These are phyloP conservation scores for Anguilla japonica DNA, from an alignment of 2,113 vertebrate species.

Conservation along the genomic window DNA sequence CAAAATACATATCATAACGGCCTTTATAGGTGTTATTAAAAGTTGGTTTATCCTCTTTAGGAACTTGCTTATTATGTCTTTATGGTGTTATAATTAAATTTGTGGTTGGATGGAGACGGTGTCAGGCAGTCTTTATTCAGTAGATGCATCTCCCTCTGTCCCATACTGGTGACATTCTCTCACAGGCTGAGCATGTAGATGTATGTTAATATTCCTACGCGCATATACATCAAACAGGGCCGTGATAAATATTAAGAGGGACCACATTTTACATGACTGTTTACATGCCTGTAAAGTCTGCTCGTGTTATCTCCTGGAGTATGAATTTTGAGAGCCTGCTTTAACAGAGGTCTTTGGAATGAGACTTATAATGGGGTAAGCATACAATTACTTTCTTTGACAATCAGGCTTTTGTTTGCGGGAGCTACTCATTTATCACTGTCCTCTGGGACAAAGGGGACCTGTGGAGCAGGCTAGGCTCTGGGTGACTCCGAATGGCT, in stretches of 20 bases:
- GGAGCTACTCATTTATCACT: conserved; percentile 44
- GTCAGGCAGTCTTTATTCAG: neutral
- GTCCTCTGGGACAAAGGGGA: conserved; percentile 55
- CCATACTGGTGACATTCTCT: neutral
- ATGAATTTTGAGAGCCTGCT: conserved; percentile 22
- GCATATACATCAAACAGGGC: neutral
- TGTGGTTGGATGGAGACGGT: neutral
- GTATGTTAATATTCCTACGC: neutral
- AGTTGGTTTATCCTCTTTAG: neutral
- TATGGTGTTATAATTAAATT: neutral
- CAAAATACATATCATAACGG: neutral
- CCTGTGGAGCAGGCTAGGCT: conserved; percentile 45
- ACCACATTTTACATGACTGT: neutral
- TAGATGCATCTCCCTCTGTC: neutral
- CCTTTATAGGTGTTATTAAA: neutral
- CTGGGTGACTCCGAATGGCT: conserved; percentile 25
- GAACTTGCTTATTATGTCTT: neutral
- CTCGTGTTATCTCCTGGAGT: conserved; percentile 20
- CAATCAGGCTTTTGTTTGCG: conserved; percentile 35
- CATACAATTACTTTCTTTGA: conserved; percentile 46
- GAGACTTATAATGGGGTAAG: conserved; percentile 36
- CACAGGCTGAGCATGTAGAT: neutral
- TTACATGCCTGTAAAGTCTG: neutral
- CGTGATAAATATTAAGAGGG: neutral
- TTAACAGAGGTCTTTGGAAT: conserved; percentile 26